Evolutionary conservation across 2,888 invertebrate species (phyloP), one percentile per base, ranked within the genome.

Genomic region (Hydraecia micacea): DNA sequence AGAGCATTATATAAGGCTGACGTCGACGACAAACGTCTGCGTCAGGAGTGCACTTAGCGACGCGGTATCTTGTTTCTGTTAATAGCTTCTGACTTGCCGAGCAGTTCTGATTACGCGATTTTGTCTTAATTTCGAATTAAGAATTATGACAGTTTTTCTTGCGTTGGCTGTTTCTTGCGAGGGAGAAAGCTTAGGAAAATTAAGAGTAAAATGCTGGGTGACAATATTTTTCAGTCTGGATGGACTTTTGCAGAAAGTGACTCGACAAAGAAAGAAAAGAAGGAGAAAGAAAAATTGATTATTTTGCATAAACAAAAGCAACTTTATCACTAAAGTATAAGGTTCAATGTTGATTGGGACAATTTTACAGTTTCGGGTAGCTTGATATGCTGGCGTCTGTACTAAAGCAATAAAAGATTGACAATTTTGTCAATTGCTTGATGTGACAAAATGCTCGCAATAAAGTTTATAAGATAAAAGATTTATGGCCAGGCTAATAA

Each of bases 1-100:
- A 49, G 42, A 75, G 69, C 74, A 63, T 86, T 86, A 80, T 83
- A 72, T 85, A 80, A 74, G 67, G 67, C 66, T 65, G 67, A 85
- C 73, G 77, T 82, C 73, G 73, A 72, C 79, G 75, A 82, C 87
- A 81, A 83, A 81, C 69, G 81, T 80, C 74, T 79, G n/a, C 81
- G 78, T 79, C 77, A 83, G 77, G 65, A 88, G 88, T 87, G 88
- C 88, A 88, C 86, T 88, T 89, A 89, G 73, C 75, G 75, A 79
- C 75, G 67, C 28, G 73, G 80, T 83, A 78, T 89, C 86, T 87
- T 87, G 77, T 86, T 88, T 85, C 86, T 79, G 70, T 85, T 88
- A 87, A 85, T 87, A 86, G 88, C 87, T 85, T 77, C 73, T 72
- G 63, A 77, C 78, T 83, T 69, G 68, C 71, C 70, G 63, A 79